phyloP scores from a whole-genome alignment of 2,888 invertebrate genomes.

The Serrognathus titanus region DNA sequence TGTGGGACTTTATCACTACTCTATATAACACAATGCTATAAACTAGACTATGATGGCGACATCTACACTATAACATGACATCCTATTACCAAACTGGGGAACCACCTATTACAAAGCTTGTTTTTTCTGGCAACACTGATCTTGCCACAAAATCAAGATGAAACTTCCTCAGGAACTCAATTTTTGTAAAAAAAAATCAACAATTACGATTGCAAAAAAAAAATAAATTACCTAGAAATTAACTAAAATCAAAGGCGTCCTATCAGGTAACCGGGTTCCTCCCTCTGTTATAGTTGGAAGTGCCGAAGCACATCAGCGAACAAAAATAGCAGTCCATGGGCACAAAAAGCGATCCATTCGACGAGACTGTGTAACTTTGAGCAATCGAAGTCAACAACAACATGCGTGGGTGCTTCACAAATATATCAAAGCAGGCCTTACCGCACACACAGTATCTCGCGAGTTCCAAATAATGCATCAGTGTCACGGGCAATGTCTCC shows the following conservation, averaged over 20 bases:
- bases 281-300: slow-evolving; percentile 35
- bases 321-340: slow-evolving; percentile 62
- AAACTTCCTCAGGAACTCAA: neutral
- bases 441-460: slow-evolving; percentile 65
- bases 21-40: too few species aligned
- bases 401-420: slow-evolving; percentile 40
- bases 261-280: slow-evolving; percentile 48
- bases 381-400: slow-evolving; percentile 48
- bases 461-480: slow-evolving; percentile 59
- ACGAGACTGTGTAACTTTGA: slow-evolving; percentile 46
- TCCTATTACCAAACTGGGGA: too few species aligned
- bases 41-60: too few species aligned
- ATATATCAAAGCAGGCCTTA: slow-evolving; percentile 42
- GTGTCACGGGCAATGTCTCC: slow-evolving; percentile 56
- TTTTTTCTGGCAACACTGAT: too few species aligned
- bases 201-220: neutral
- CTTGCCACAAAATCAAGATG: too few species aligned
- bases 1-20: too few species aligned
- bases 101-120: too few species aligned
- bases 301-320: slow-evolving; percentile 52
- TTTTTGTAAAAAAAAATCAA: neutral
- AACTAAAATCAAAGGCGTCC: slow-evolving; percentile 51
- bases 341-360: slow-evolving; percentile 44
- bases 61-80: too few species aligned
- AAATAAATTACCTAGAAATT: slow-evolving; percentile 19